Conservation (phyloP, 2,113 vertebrate genomes). For the Telmatochromis sp. region DNA sequence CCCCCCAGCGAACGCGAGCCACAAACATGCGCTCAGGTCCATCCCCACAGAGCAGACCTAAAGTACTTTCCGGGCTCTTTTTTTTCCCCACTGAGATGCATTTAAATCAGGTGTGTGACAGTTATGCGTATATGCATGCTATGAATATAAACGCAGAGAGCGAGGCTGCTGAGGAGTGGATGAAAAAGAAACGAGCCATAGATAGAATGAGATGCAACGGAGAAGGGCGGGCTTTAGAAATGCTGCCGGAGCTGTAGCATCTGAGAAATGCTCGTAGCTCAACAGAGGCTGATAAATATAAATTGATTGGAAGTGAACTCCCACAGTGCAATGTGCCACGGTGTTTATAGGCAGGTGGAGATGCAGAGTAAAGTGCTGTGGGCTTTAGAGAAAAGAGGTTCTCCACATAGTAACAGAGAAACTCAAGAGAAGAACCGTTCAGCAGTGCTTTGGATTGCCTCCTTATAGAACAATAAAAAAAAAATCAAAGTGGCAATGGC, state of each 20-base stretch:
- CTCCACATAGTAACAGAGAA: neutral
- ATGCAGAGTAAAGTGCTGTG: conserved; percentile 20
- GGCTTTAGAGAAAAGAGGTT: neutral
- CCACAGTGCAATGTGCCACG: conserved; percentile 22
- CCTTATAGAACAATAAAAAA: neutral
- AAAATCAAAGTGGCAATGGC: neutral
- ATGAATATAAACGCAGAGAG: conserved; percentile 29
- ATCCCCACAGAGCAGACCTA: conserved; percentile 3
- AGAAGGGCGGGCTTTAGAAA: conserved; percentile 21
- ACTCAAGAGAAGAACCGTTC: neutral
- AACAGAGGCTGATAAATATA: conserved; percentile 58
- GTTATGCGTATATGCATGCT: conserved; percentile 4
- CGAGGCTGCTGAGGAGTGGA: neutral
- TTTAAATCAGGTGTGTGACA: conserved; percentile 48
- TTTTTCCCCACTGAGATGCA: conserved; percentile 31
- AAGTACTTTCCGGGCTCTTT: conserved; percentile 10
- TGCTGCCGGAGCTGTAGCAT: conserved; percentile 24
- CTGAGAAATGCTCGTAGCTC: conserved; percentile 38
- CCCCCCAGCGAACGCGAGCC: neutral
- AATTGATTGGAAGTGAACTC: conserved; percentile 60
- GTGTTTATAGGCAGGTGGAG: conserved; percentile 41
- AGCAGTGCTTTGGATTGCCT: neutral
- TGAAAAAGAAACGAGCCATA: neutral
- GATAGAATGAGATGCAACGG: conserved; percentile 21
- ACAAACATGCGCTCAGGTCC: neutral